A percentile compares a stretch with the other conserved stretches of the same genome.
Evolutionary conservation across 1,140 invertebrate genomes (phyloP).

Genomic region (Drosophila mayri): DNA sequence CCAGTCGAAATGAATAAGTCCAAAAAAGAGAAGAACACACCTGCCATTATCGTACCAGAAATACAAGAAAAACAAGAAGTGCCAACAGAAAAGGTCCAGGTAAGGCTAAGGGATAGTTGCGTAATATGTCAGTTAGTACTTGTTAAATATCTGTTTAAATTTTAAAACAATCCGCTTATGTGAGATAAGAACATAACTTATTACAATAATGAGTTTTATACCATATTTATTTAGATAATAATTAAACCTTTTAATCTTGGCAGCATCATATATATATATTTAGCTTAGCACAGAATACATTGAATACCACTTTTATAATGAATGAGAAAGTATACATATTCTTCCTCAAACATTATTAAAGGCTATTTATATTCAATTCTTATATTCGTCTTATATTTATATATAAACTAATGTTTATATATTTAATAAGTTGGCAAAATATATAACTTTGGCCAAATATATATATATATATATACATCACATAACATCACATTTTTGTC

Average conservation of each 20-base stretch:
- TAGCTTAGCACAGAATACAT: background rate
- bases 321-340: background rate
- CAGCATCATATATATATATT: background rate
- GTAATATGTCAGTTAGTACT: background rate
- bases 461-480: background rate
- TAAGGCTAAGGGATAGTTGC: slow-evolving; percentile 32
- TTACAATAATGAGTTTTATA: background rate
- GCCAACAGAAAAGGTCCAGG: slow-evolving; percentile 49
- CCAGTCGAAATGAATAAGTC: slow-evolving; percentile 70
- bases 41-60: slow-evolving; percentile 49
- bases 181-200: background rate
- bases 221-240: too few species aligned
- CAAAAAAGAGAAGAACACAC: slow-evolving; percentile 31
- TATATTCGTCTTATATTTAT: slow-evolving; percentile 11
- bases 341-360: background rate
- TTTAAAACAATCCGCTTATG: too few species aligned
- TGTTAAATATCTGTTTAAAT: background rate
- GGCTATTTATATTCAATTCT: slow-evolving; percentile 3
- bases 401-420: slow-evolving; percentile 16
- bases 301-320: background rate
- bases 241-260: background rate
- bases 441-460: slow-evolving; percentile 49
- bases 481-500: slow-evolving; percentile 2
- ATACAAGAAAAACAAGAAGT: slow-evolving; percentile 41
- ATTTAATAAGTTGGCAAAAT: slow-evolving; percentile 45